These are phyloP conservation scores for Lophius piscatorius DNA, from an alignment of 2,113 vertebrate genomes.

Conservation along the genomic window DNA sequence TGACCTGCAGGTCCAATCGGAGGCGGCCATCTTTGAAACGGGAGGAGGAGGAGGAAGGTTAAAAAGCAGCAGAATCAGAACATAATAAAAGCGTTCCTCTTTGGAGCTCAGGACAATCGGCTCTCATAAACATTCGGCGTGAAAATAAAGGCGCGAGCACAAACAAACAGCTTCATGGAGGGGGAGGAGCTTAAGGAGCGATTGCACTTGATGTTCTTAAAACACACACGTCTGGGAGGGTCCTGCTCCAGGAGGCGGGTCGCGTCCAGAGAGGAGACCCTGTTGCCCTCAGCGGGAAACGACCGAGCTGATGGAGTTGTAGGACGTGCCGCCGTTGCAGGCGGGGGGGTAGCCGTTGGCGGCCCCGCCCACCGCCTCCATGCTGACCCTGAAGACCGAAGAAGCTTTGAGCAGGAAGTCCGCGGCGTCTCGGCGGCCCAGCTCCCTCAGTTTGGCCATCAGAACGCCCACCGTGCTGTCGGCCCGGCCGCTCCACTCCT, in stretches of 20 bases:
- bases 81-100: conserved; percentile 52
- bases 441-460: conserved; percentile 91
- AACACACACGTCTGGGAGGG: neutral
- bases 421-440: conserved; percentile 93
- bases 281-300: conserved; percentile 87
- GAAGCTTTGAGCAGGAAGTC: conserved; percentile 94
- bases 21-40: no score
- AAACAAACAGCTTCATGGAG: conserved; percentile 11
- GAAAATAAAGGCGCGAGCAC: conserved; percentile 22
- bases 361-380: conserved; percentile 81
- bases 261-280: neutral
- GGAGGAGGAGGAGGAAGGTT: conserved; percentile 10
- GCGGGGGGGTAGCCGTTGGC: conserved; percentile 86
- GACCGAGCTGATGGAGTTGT: conserved; percentile 98
- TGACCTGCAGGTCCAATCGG: no score
- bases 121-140: conserved; percentile 52
- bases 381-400: conserved; percentile 90
- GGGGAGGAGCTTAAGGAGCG: conserved; percentile 19
- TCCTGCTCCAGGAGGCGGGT: conserved; percentile 3
- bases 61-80: conserved; percentile 53
- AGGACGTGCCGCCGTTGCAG: conserved; percentile 94
- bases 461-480: conserved; percentile 91
- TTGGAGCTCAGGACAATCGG: conserved; percentile 48
- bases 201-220: conserved; percentile 58
- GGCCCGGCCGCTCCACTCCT: conserved; percentile 87